Evolutionary conservation across 2,797 vertebrate genomes (phyloP), one percentile per base, ranked within the genome.

Genomic region (Falco concolor): DNA sequence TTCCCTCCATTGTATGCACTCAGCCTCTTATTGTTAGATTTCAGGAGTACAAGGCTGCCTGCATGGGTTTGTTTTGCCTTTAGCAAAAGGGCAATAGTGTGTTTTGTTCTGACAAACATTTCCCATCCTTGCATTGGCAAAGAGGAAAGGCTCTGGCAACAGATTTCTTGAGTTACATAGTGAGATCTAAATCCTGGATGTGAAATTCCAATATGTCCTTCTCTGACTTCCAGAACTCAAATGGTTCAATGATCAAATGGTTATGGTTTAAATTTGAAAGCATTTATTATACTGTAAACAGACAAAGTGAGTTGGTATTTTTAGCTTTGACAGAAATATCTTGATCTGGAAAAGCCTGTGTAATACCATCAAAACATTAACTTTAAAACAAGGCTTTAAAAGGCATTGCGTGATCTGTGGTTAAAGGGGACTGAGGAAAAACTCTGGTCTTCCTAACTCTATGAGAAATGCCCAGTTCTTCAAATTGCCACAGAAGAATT

Each of bases 21-120:
- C 91, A 72, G 77, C 45, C 93, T 83, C 72, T 92, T 64, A 92
- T 95, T 94, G 88, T 96, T 92, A 78, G 67, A 53, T 74, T 91
- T 78, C 23, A 82, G 47, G 64, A 89, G 22, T 57, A 68, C 81
- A 70, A 56, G 93, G 90, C 95, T 93, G 76, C 79, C 73, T 3
- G 0, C 23, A 21, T 79, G 79, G 56, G 65, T 88, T 90, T 97
- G 93, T 92, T 96, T 95, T 92, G 86, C 86, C 85, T 89, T 81
- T 44, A 94, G 94, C 38, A 60, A 88, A 95, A 94, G 54, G 80
- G 81, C 49, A 89, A 6, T 25, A 82, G 79, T 1, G 25, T 25
- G 36, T 88, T 95, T 93, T 88, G 72, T 95, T 92, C 85, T 82
- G 64, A 73, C 40, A 87, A 75, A 89, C 53, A 20, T 76, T 95